Base-by-base conservation (phyloP, 2,797 vertebrate genomes). In the Xenentodon cancila region DNA sequence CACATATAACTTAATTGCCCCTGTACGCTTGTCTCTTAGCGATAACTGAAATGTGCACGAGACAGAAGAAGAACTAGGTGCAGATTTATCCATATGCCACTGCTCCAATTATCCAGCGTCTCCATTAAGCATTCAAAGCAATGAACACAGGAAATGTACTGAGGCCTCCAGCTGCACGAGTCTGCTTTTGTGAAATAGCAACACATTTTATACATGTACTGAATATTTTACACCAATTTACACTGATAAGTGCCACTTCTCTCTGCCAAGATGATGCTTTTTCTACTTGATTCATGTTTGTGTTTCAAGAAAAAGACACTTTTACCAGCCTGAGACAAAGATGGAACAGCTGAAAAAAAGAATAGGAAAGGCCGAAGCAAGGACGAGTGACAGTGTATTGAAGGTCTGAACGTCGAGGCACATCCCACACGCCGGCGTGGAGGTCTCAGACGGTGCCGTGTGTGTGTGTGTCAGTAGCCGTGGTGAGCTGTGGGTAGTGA, bases 101-200 rank as follows among this genome's bases (percentile, higher is more conserved):
- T 86, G 85, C 80, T 83, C 89, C 86, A 91, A 89, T 92, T 91
- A 90, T 81, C 77, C 81, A 85, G 77, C 79, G 85, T 86, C 85
- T 85, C 59, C 77, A 92, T 89, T 88, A 89, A 49, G 67, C 20
- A 86, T 88, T 87, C 82, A 84, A 71, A 84, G 70, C 81, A 77
- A 82, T 20, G 40, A 16, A 71, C 59, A 40, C 54, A 82, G 65
- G 66, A 82, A 81, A 84, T 68, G 64, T 69, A 73, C 70, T 40
- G 64, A 83, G 73, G 67, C 69, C 65, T 84, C 47, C 47, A 62
- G 49, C 61, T 72, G 60, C 73, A 62, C 70, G 56, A 73, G 66
- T 63, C 59, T 60, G 64, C 58, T 49, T 20, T 8, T 27, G 32
- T 51, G 59, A 80, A 79, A 69, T 30, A 42, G 30, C 20, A 20